Base-by-base conservation (phyloP, 1,140 invertebrate species). In the Zaprionus ornatus region DNA sequence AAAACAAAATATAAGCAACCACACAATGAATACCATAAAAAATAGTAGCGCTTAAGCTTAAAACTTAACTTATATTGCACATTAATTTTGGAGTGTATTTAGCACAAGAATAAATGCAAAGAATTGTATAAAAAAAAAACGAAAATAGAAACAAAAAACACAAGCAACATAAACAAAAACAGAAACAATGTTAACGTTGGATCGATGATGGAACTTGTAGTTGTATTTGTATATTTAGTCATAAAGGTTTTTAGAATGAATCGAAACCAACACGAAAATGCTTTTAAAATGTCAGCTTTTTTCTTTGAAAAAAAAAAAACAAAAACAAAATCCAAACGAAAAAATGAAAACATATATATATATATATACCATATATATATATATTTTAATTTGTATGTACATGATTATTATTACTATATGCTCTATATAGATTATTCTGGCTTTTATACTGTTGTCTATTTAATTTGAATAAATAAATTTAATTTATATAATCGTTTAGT, bases 31-130 rank as follows among this genome's bases (percentile, higher is more conserved):
- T 68, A 80, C 27, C 45, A 66, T 45, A 37, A 29, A 67, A 42
- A 60, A 56, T 63, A 77, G 63, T 88, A 78, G 82, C 80, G 48
- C 78, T 77, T 87, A 80, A 84, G 84, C 80, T 67, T 83, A 69
- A 88, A 48, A 50, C 59, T 29, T 63, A 77, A 90, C 66, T 67
- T 84, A 81, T 88, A 84, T 90, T 88, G 84, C 84, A 88, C 85
- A 88, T 88, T 88, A 88, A 87, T 83, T 87, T 84, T 88, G 81
- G 88, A 81, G 80, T 88, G 84, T 88, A 88, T 86, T 69, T 80
- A 84, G 84, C 84, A 88, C 84, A 88, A 79, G 77, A 69, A 64
- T 65, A 80, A 69, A 57, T 13, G 63, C 48, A 81, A 85, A 79
- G 64, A 82, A 86, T 79, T 85, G 78, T 82, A 86, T 71, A 82